phyloP scores from a whole-genome alignment of 1,140 invertebrate genomes.

The Coelopa frigida region DNA sequence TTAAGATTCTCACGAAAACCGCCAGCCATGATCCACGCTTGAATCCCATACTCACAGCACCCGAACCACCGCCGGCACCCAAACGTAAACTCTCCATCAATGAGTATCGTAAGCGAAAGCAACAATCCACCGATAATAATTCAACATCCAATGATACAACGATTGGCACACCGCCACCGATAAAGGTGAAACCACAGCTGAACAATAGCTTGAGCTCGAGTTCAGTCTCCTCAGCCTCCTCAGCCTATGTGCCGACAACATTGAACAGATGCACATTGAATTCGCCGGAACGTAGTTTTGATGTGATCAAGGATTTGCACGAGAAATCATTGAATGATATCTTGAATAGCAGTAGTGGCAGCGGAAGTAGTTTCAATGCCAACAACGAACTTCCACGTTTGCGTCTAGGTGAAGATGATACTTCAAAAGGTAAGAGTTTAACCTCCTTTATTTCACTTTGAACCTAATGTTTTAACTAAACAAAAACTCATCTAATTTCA shows the following conservation, averaged over 20 bases:
- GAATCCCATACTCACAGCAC: slow-evolving; percentile 36
- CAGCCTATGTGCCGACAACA: background rate
- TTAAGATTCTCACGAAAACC: slow-evolving; percentile 34
- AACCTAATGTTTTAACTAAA: background rate
- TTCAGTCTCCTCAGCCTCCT: background rate
- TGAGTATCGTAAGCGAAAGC: slow-evolving; percentile 36
- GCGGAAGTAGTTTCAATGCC: slow-evolving; percentile 7
- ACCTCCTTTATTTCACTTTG: background rate
- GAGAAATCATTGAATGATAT: too few relatives aligned
- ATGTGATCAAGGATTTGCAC: too few relatives aligned
- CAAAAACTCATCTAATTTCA: slow-evolving; percentile 4
- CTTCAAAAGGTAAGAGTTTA: slow-evolving; percentile 10
- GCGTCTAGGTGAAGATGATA: slow-evolving; percentile 14
- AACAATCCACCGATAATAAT: slow-evolving; percentile 15
- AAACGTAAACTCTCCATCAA: slow-evolving; percentile 43
- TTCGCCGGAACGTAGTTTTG: slow-evolving; percentile 13
- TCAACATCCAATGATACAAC: background rate
- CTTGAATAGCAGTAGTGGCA: slow-evolving; percentile 12
- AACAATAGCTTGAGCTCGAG: slow-evolving; percentile 6
- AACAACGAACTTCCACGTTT: slow-evolving; percentile 5
- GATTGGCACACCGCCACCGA: background rate
- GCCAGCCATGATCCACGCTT: slow-evolving; percentile 41
- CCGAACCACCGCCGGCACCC: slow-evolving; percentile 36
- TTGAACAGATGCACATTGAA: slow-evolving; percentile 11
- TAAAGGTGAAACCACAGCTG: background rate